Conservation (phyloP, 2,113 vertebrate genomes). For the Toxostoma redivivum region DNA sequence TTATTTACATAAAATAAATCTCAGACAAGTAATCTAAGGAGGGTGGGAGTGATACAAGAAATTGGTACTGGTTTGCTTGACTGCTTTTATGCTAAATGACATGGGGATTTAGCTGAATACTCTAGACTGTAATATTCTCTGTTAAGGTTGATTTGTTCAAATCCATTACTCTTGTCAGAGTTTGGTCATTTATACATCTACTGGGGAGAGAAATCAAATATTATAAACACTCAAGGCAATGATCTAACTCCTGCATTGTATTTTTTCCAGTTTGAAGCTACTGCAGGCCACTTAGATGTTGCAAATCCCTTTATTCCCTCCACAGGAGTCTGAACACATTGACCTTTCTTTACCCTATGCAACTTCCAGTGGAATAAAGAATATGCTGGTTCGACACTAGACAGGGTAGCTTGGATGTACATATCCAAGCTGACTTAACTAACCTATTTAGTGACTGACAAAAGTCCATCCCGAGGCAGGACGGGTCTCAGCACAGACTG, state of each 20-base stretch:
- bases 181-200: not conserved
- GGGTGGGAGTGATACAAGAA: not conserved
- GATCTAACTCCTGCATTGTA: not conserved
- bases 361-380: not conserved
- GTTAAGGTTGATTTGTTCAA: not conserved
- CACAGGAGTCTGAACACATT: not conserved
- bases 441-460: not conserved
- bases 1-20: not conserved
- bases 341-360: not conserved
- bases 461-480: not conserved
- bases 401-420: not conserved
- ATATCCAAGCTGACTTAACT: not conserved
- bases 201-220: not conserved
- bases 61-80: not conserved
- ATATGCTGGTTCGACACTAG: not conserved
- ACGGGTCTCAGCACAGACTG: not conserved
- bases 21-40: not conserved
- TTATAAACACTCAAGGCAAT: not conserved
- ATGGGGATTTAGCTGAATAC: not conserved
- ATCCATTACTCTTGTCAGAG: not conserved
- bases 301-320: not conserved
- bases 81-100: constrained; percentile 24
- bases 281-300: not conserved
- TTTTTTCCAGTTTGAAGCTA: not conserved
- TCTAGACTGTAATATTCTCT: not conserved